A percentile compares a stretch with the other conserved stretches of the same genome.
phyloP scores from a whole-genome alignment of 1,140 invertebrate species.

The Neuroterus valhalla region DNA sequence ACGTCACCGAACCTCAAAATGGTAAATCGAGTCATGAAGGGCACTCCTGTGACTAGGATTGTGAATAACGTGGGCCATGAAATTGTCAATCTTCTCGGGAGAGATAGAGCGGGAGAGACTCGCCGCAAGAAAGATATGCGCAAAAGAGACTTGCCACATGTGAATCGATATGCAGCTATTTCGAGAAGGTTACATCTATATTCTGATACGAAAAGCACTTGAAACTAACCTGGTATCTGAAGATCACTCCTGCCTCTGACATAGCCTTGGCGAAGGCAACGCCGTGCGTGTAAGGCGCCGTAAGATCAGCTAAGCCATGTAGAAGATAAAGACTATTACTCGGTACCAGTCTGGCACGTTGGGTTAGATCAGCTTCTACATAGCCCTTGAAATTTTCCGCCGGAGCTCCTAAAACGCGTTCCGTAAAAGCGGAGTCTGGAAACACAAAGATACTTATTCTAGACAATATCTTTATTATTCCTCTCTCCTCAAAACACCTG shows the following conservation, averaged over 20 bases:
- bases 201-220: constrained; percentile 22
- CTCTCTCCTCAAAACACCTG: neutral
- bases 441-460: constrained; percentile 37
- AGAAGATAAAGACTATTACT: constrained; percentile 90
- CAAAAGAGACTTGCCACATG: no score
- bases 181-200: neutral
- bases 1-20: no score
- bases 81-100: no score
- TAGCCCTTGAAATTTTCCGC: constrained; percentile 94
- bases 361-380: constrained; percentile 92
- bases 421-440: constrained; percentile 95
- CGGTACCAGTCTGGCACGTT: constrained; percentile 88
- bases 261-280: constrained; percentile 91
- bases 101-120: no score
- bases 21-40: no score
- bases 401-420: constrained; percentile 91
- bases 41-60: no score
- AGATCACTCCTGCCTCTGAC: constrained; percentile 89
- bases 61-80: no score
- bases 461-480: neutral
- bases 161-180: no score
- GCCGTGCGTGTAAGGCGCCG: constrained; percentile 94
- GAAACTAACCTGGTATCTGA: constrained; percentile 88
- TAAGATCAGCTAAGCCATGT: constrained; percentile 92
- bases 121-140: no score